A percentile compares a stretch with the other conserved stretches of the same genome.
Evolutionary conservation across 2,888 invertebrate species (phyloP).

Genomic region (Pachydiplax longipennis): DNA sequence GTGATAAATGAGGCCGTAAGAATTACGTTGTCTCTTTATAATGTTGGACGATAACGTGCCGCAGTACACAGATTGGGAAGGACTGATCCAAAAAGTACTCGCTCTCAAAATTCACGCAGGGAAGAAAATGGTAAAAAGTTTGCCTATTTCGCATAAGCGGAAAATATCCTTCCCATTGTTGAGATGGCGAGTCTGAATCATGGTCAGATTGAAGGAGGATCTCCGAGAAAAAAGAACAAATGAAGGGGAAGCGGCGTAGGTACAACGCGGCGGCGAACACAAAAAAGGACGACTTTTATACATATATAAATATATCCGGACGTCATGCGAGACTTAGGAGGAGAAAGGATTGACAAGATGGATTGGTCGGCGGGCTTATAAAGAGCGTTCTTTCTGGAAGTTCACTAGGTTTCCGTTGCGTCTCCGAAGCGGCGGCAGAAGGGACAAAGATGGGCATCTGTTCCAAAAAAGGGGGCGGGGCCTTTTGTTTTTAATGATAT

Average conservation of each 20-base stretch:
- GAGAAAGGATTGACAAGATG: constrained; percentile 26
- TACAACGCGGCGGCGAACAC: background rate
- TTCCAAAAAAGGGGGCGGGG: background rate
- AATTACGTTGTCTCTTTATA: no score
- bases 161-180: background rate
- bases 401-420: background rate
- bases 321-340: background rate
- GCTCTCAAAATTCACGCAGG: no score
- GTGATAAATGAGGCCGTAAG: no score
- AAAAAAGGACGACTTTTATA: background rate
- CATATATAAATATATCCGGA: constrained; percentile 7
- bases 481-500: background rate
- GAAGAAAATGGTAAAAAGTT: background rate
- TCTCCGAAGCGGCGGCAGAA: constrained; percentile 9
- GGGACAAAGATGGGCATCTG: constrained; percentile 1
- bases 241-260: background rate
- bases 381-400: background rate
- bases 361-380: background rate
- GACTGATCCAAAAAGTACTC: no score
- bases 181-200: background rate
- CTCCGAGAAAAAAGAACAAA: background rate
- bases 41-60: no score
- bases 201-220: background rate
- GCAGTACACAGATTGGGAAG: no score
- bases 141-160: background rate